phyloP scores from a whole-genome alignment of 1,140 invertebrate species.

The Cyclina sinensis region DNA sequence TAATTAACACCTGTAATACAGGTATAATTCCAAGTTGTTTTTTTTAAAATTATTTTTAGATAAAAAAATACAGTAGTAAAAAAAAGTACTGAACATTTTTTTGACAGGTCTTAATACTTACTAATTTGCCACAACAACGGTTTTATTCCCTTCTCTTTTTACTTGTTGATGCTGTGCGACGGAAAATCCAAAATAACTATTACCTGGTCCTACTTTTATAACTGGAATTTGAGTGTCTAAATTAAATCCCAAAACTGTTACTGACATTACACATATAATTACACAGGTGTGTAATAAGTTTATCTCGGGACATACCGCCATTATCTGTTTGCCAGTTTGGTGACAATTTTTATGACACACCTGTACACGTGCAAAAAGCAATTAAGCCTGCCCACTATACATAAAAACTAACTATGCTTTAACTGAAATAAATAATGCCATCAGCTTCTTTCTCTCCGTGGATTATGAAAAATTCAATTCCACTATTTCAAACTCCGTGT shows the following conservation, averaged over 20 bases:
- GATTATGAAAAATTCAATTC: neutral
- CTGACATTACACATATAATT: conserved; percentile 24
- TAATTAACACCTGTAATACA: too few relatives aligned
- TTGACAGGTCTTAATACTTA: conserved; percentile 60
- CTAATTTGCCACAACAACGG: conserved; percentile 56
- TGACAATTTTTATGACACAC: conserved; percentile 67
- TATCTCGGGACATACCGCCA: conserved; percentile 64
- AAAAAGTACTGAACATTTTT: too few relatives aligned
- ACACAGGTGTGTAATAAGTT: conserved; percentile 49
- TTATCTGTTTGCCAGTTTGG: conserved; percentile 69
- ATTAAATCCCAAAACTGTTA: conserved; percentile 89
- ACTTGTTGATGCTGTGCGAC: conserved; percentile 91
- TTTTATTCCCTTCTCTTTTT: neutral
- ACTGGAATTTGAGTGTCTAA: conserved; percentile 94
- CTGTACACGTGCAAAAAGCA: conserved; percentile 67
- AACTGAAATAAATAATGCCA: neutral
- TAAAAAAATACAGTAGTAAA: too few relatives aligned
- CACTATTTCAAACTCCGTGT: too few relatives aligned
- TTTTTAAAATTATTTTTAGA: too few relatives aligned
- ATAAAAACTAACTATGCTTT: neutral
- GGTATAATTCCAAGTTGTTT: too few relatives aligned
- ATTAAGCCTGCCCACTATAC: neutral
- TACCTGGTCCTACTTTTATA: conserved; percentile 91
- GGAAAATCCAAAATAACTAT: conserved; percentile 96
- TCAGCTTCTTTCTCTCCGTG: neutral